phyloP scores from a whole-genome alignment of 37 sponge, comb jelly and placozoan species.

The Oopsacas minuta region DNA sequence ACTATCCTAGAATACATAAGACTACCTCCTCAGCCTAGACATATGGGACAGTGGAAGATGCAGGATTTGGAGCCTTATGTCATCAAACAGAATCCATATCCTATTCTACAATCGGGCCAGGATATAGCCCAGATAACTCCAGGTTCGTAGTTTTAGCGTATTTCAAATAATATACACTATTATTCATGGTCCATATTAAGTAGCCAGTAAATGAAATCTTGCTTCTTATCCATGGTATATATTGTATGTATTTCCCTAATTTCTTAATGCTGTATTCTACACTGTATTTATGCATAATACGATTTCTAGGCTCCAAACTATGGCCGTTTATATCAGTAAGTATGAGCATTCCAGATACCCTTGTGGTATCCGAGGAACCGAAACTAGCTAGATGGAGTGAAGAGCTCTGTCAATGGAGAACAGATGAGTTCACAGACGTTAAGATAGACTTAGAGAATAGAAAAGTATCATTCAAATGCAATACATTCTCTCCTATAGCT shows the following conservation, averaged over 20 bases:
- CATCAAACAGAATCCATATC: neutral
- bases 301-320: neutral
- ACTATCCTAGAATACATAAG: neutral
- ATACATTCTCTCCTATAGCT: neutral
- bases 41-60: neutral
- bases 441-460: neutral
- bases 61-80: neutral
- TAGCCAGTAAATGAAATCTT: no score
- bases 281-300: neutral
- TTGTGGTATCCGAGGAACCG: neutral
- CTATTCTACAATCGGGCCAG: neutral
- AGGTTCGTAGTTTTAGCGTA: neutral
- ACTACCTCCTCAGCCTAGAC: neutral
- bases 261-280: neutral
- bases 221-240: no score
- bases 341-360: neutral
- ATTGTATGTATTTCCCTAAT: neutral
- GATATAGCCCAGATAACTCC: neutral
- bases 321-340: neutral
- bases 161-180: no score
- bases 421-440: neutral
- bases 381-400: neutral
- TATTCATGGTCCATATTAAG: no score
- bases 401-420: neutral
- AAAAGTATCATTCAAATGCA: neutral